These are phyloP conservation scores for Drosophila eugracilis DNA, from an alignment of 1,140 invertebrate genomes.

Conservation along the genomic window DNA sequence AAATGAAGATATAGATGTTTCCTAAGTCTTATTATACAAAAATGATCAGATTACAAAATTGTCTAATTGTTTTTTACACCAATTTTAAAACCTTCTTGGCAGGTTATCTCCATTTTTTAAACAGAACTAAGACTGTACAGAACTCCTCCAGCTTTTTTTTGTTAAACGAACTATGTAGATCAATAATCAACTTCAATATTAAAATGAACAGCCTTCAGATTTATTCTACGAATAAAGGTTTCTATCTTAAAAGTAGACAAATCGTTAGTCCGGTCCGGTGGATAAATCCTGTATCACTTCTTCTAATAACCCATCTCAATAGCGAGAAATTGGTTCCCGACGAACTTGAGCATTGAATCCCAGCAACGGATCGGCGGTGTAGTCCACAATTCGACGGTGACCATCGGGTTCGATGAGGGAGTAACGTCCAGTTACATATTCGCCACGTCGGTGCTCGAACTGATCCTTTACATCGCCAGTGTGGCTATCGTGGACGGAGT, in stretches of 20 bases:
- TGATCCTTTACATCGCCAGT: slow-evolving; percentile 89
- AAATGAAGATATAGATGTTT: too few relatives aligned
- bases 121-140: too few relatives aligned
- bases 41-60: neutral
- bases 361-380: slow-evolving; percentile 82
- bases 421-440: slow-evolving; percentile 84
- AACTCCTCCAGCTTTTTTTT: too few relatives aligned
- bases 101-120: too few relatives aligned
- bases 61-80: too few relatives aligned
- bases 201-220: slow-evolving; percentile 52
- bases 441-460: slow-evolving; percentile 87
- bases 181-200: neutral
- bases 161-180: neutral
- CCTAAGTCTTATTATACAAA: too few relatives aligned
- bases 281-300: neutral
- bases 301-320: slow-evolving; percentile 17
- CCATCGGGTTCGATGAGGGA: slow-evolving; percentile 85
- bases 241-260: neutral
- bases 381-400: slow-evolving; percentile 84
- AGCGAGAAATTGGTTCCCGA: slow-evolving; percentile 59
- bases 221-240: slow-evolving; percentile 23
- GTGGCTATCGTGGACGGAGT: slow-evolving; percentile 88
- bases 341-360: slow-evolving; percentile 85
- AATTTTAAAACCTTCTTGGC: too few relatives aligned
- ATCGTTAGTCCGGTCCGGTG: slow-evolving; percentile 14